Conservation (phyloP, 2,888 invertebrate species). For the Tetheella fluctuosa region DNA sequence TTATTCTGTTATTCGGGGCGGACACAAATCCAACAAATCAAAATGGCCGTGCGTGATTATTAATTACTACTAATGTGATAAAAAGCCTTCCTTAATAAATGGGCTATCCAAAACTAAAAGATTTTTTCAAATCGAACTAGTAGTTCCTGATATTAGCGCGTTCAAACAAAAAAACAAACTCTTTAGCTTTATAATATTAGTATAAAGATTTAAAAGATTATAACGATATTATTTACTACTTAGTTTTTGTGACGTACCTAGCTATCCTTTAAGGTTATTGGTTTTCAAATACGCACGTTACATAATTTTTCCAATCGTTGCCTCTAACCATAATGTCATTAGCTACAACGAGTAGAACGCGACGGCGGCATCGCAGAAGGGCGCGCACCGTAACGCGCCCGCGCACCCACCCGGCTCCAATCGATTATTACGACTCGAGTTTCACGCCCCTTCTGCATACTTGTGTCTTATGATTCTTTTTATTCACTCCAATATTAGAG, state of each 20-base stretch:
- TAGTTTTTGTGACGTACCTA: neutral
- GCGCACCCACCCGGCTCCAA: conserved; percentile 67
- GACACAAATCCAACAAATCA: too few relatives aligned
- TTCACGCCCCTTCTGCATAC: conserved; percentile 70
- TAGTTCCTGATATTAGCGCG: too few relatives aligned
- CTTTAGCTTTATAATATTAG: too few relatives aligned
- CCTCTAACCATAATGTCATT: conserved; percentile 14
- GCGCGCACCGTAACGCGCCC: conserved; percentile 55
- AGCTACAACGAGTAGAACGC: conserved; percentile 18
- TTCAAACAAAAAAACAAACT: too few relatives aligned
- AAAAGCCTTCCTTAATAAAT: too few relatives aligned
- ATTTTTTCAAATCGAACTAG: too few relatives aligned
- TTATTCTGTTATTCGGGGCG: too few relatives aligned
- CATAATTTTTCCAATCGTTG: neutral
- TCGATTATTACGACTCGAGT: conserved; percentile 65
- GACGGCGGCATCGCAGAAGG: conserved; percentile 18
- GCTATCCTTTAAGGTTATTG: neutral
- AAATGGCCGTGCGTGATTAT: too few relatives aligned
- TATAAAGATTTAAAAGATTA: too few relatives aligned
- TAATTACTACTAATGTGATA: too few relatives aligned
- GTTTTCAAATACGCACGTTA: neutral
- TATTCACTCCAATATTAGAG: conserved; percentile 36
- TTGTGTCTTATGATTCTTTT: conserved; percentile 45
- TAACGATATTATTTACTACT: too few relatives aligned
- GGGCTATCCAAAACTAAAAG: too few relatives aligned